phyloP scores from a whole-genome alignment of 2,888 invertebrate species.

The Drosophila meridionalis region DNA sequence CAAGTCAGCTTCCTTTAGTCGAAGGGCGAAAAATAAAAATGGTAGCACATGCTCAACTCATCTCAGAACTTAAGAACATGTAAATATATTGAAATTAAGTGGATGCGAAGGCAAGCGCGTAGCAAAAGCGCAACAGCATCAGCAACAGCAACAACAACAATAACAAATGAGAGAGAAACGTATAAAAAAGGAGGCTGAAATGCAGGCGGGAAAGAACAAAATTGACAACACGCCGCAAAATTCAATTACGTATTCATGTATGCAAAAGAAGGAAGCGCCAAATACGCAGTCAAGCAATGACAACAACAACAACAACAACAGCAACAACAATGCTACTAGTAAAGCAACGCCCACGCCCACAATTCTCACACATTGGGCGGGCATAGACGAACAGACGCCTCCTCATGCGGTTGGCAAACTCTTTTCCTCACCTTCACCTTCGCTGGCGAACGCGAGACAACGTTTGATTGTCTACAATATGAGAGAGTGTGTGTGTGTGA shows the following conservation, averaged over 20 bases:
- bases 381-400: conserved; percentile 58
- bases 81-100: conserved; percentile 61
- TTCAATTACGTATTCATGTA: conserved; percentile 80
- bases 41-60: conserved; percentile 23
- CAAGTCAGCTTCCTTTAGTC: conserved; percentile 38
- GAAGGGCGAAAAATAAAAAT: background rate
- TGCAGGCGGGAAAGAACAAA: conserved; percentile 70
- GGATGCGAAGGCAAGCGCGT: conserved; percentile 40
- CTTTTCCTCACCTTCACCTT: conserved; percentile 25
- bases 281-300: conserved; percentile 58
- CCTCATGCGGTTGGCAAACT: conserved; percentile 51
- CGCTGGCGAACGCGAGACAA: conserved; percentile 40
- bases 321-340: conserved; percentile 19
- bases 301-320: conserved; percentile 23
- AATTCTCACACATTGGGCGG: conserved; percentile 47
- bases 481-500: conserved; percentile 16
- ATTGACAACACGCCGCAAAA: conserved; percentile 79
- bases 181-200: conserved; percentile 25
- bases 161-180: conserved; percentile 27
- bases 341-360: conserved; percentile 51
- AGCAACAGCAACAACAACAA: conserved; percentile 19
- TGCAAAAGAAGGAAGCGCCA: conserved; percentile 75
- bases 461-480: conserved; percentile 62
- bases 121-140: conserved; percentile 56
- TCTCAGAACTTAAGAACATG: conserved; percentile 34